A percentile compares a stretch with the other conserved stretches of the same genome.
phyloP scores from a whole-genome alignment of 2,888 invertebrate genomes.

The Acleris sparsana region DNA sequence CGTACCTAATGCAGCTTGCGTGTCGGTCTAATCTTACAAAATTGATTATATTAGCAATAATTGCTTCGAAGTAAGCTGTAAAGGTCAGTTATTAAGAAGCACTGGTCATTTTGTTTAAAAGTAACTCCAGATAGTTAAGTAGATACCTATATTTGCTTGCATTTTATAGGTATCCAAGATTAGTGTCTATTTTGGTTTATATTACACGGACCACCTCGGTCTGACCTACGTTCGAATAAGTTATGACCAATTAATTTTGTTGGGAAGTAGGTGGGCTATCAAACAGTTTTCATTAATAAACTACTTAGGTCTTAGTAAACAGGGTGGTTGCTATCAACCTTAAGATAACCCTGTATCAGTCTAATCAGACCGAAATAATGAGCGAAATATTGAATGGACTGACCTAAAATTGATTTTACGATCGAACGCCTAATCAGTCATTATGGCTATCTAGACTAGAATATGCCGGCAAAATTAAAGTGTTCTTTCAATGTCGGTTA shows the following conservation, averaged over 20 bases:
- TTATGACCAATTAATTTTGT: background rate
- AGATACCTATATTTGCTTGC: too few species aligned
- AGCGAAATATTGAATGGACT: constrained; percentile 22
- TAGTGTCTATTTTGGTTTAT: too few species aligned
- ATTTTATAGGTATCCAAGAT: too few species aligned
- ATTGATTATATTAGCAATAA: too few species aligned
- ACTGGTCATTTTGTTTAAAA: too few species aligned
- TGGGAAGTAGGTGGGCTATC: background rate
- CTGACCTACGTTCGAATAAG: background rate
- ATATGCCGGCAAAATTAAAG: too few species aligned
- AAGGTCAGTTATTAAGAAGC: too few species aligned
- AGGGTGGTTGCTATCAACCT: constrained; percentile 13
- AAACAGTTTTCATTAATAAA: constrained; percentile 6
- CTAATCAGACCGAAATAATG: constrained; percentile 25
- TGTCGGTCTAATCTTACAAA: too few species aligned
- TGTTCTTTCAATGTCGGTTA: too few species aligned
- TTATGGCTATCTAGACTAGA: background rate
- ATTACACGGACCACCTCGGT: too few species aligned
- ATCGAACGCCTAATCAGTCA: constrained; percentile 2
- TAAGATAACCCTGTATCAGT: constrained; percentile 24
- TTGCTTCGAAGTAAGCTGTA: too few species aligned
- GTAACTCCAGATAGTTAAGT: too few species aligned
- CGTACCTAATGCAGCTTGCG: background rate
- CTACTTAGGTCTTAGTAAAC: constrained; percentile 9
- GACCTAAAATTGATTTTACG: constrained; percentile 23